Base-by-base conservation (phyloP, 2,113 vertebrate genomes). In the Lota lota region DNA sequence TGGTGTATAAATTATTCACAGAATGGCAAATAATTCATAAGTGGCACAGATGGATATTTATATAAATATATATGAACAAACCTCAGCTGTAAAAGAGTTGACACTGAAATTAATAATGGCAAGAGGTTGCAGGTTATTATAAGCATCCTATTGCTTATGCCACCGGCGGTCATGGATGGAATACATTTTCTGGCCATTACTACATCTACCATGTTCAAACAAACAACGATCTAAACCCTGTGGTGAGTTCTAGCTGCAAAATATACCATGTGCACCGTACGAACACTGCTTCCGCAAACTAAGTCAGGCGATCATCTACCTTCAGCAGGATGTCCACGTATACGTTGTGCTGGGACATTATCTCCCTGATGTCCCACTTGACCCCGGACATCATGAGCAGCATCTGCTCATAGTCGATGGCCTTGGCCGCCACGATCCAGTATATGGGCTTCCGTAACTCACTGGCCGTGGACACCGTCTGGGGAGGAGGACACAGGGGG, bases 271-370 rank as follows among this genome's bases (percentile, higher is more conserved):
- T n/a, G 56, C 28, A 33, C 28, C 28, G 28, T 33, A 33, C 28
- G 28, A 33, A 4, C 28, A 33, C 28, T 6, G 28, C 28, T 33
- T 6, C 28, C 4, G 12, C 58, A 22, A 14, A 20, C 58, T 14
- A 21, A 60, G 58, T 19, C 12, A 4, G 12, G 53, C 28, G 4
- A 33, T 33, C 47, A 16, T 93, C 2, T 92, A 95, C 97, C 95
- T 99, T 97, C 66, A 99, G 83, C 74, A 99, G 89, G 51, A 96
- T 91, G 78, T 99, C 97, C 73, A 99, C 96, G 7, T 99, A 99
- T n/a, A 98, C 61, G 6, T 98, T 99, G 88, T 99, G 97, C 81
- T 99, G 97, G 1, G 97, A 99, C 97, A 99, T 99, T 77, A 99
- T 99, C 91, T 99, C 97, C 71, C 94, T 96, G 58, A 99, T 95